A percentile compares a stretch with the other conserved stretches of the same genome.
These are phyloP conservation scores for Agonum fuliginosum DNA, from an alignment of 2,888 invertebrate species.

Conservation along the genomic window DNA sequence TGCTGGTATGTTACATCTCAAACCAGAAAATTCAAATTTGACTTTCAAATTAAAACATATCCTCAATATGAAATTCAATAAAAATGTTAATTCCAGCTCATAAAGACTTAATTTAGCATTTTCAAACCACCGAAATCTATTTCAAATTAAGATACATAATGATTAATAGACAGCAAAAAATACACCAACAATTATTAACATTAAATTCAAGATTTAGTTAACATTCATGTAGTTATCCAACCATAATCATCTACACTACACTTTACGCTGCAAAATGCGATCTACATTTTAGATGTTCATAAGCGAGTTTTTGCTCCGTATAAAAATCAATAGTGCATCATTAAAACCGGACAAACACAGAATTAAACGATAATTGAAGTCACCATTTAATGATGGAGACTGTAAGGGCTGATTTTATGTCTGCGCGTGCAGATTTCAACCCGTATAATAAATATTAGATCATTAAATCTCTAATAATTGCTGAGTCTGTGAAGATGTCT, in stretches of 20 bases:
- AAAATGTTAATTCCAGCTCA: conserved; percentile 38
- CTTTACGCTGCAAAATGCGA: conserved; percentile 36
- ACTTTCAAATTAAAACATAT: conserved; percentile 41
- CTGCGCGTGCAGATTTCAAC: conserved; percentile 42
- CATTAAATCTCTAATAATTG: conserved; percentile 46
- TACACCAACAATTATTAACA: not conserved
- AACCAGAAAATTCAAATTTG: conserved; percentile 30
- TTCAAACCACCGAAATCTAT: conserved; percentile 2
- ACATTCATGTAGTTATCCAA: conserved; percentile 24
- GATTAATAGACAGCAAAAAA: conserved; percentile 3
- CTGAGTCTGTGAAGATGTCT: not conserved
- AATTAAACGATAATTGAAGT: conserved; percentile 52
- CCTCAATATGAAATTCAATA: conserved; percentile 39
- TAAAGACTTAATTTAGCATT: conserved; percentile 44
- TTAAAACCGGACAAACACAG: conserved; percentile 30
- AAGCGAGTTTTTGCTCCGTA: conserved; percentile 14
- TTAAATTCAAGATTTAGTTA: conserved; percentile 10
- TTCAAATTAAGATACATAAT: conserved; percentile 10
- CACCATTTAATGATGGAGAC: conserved; percentile 45
- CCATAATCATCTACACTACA: no score
- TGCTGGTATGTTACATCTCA: not conserved
- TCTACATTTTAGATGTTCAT: conserved; percentile 40
- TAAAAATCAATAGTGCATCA: conserved; percentile 23
- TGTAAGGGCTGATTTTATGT: conserved; percentile 47
- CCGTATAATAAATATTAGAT: conserved; percentile 57